phyloP scores from a whole-genome alignment of 2,797 vertebrate genomes.

The Melanotaenia nigrans region DNA sequence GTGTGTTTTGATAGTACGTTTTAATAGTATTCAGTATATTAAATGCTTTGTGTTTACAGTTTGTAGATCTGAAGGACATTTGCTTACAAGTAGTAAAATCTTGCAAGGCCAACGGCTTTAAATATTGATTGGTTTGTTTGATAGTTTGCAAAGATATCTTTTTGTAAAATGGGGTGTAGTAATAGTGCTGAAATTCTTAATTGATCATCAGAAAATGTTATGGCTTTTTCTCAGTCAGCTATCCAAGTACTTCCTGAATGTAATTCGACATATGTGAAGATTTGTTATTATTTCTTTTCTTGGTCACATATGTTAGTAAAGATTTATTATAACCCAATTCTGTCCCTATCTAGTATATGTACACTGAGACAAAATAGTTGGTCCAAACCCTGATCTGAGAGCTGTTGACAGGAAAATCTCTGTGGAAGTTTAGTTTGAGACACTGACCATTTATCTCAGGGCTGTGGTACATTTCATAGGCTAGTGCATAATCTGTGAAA shows the following conservation, averaged over 20 bases:
- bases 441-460: constrained; percentile 55
- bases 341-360: neutral
- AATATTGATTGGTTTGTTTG: neutral
- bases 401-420: constrained; percentile 25
- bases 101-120: neutral
- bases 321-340: neutral
- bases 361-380: constrained; percentile 31
- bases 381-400: constrained; percentile 26
- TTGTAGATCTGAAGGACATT: neutral
- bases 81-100: neutral
- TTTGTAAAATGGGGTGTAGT: neutral
- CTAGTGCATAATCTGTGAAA: constrained; percentile 72
- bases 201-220: rapidly evolving
- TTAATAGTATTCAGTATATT: neutral
- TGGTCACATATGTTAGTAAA: neutral
- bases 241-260: neutral
- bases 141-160: neutral
- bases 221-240: neutral
- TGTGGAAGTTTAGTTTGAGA: constrained; percentile 44
- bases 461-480: constrained; percentile 73
- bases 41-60: constrained; percentile 4
- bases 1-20: neutral
- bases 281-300: neutral
- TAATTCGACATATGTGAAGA: neutral
- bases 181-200: neutral